phyloP scores from a whole-genome alignment of 2,113 vertebrate species.

The Neogale vison region DNA sequence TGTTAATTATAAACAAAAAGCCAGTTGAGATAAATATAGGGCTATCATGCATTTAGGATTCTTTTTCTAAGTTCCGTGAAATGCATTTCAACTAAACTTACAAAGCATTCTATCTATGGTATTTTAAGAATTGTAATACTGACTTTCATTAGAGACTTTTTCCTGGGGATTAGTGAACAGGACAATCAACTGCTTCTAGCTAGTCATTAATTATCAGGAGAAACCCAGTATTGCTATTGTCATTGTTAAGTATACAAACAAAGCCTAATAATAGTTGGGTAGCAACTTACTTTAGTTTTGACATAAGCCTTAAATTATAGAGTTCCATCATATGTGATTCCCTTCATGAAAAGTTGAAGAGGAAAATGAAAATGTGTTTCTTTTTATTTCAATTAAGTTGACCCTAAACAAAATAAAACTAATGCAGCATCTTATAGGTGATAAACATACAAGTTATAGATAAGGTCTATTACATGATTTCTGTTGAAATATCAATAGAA shows the following conservation, averaged over 20 bases:
- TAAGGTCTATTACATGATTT: background rate
- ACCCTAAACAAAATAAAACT: slow-evolving; percentile 42
- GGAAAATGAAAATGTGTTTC: slow-evolving; percentile 52
- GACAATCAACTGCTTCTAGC: slow-evolving; percentile 62
- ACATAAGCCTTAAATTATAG: slow-evolving; percentile 76
- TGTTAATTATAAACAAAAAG: background rate
- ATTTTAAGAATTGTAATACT: slow-evolving; percentile 61
- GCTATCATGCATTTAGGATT: slow-evolving; percentile 3
- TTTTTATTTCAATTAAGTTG: slow-evolving; percentile 37
- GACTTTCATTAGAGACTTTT: slow-evolving; percentile 29
- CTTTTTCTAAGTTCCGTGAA: slow-evolving; percentile 29
- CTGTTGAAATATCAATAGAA: background rate
- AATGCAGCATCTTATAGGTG: slow-evolving; percentile 17
- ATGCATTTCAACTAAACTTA: background rate
- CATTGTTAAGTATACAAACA: slow-evolving; percentile 76
- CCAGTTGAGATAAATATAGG: background rate
- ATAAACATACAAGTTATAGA: background rate
- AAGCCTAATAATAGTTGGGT: slow-evolving; percentile 60
- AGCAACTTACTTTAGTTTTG: slow-evolving; percentile 79
- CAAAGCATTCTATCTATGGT: background rate
- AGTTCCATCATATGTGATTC: slow-evolving; percentile 28
- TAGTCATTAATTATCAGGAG: slow-evolving; percentile 64
- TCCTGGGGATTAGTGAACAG: slow-evolving; percentile 66
- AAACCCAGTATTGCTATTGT: slow-evolving; percentile 72
- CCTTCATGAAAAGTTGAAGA: slow-evolving; percentile 51